Evolutionary conservation across 2,888 invertebrate genomes (phyloP).

Genomic region (Eupeodes latifasciatus): DNA sequence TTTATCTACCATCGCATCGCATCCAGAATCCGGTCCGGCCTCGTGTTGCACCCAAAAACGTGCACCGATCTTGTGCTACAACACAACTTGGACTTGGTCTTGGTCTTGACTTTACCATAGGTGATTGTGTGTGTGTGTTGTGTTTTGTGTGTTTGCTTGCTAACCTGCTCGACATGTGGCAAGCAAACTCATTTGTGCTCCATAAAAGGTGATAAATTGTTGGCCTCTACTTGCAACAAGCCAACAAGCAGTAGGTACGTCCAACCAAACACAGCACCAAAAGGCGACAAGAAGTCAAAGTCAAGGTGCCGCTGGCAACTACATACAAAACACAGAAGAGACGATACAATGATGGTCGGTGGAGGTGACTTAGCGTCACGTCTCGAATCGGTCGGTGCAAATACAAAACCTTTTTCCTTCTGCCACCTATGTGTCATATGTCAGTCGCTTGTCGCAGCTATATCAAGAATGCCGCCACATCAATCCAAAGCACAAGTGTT

Average conservation of each 20-base stretch:
- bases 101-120: background rate
- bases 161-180: slow-evolving; percentile 59
- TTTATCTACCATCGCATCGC: slow-evolving; percentile 44
- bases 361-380: too few species aligned
- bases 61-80: slow-evolving; percentile 54
- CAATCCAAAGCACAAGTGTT: slow-evolving; percentile 43
- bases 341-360: slow-evolving; percentile 4
- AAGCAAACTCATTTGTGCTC: slow-evolving; percentile 73
- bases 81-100: slow-evolving; percentile 8
- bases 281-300: slow-evolving; percentile 66
- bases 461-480: slow-evolving; percentile 69
- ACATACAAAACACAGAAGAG: slow-evolving; percentile 17
- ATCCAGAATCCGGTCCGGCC: slow-evolving; percentile 41
- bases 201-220: slow-evolving; percentile 76
- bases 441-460: slow-evolving; percentile 69
- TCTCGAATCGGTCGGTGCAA: background rate
- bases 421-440: slow-evolving; percentile 71
- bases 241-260: slow-evolving; percentile 1
- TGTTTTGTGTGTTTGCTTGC: slow-evolving; percentile 12
- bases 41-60: slow-evolving; percentile 66
- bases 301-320: slow-evolving; percentile 64
- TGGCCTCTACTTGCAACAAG: slow-evolving; percentile 58
- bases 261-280: slow-evolving; percentile 31
- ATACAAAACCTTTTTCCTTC: slow-evolving; percentile 30
- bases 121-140: background rate